Evolutionary conservation across 2,888 invertebrate species (phyloP).

Genomic region (Tetheella fluctuosa): DNA sequence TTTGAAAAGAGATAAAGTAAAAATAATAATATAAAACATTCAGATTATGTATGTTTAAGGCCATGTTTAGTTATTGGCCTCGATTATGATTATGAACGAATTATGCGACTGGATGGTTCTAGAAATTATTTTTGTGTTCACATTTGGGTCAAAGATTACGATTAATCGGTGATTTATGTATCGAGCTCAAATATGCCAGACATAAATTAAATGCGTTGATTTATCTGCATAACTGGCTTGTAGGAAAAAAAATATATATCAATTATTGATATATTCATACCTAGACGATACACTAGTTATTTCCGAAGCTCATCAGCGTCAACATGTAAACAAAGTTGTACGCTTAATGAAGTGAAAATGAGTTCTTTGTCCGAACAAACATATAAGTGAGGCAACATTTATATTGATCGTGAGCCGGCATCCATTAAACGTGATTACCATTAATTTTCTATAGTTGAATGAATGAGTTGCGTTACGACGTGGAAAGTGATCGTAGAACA

Average conservation of each 20-base stretch:
- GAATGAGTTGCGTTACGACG: background rate
- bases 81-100: constrained; percentile 7
- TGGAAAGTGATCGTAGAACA: background rate
- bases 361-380: background rate
- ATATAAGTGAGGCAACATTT: background rate
- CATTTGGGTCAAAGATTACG: constrained; percentile 7
- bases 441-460: constrained; percentile 2
- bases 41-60: constrained; percentile 6
- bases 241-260: background rate
- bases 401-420: constrained; percentile 1
- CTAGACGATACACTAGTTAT: background rate
- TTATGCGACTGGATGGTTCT: background rate
- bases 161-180: constrained; percentile 4
- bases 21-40: background rate
- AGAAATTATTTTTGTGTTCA: constrained; percentile 1
- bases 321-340: background rate
- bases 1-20: background rate
- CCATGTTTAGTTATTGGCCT: constrained; percentile 7
- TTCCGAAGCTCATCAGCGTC: background rate
- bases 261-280: too few relatives aligned
- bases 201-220: background rate
- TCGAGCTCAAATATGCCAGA: background rate
- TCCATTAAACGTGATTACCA: constrained; percentile 5
- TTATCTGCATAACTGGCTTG: background rate
- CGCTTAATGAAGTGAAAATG: background rate